Base-by-base conservation (phyloP, 2,888 invertebrate genomes). In the Rotaria macrura region DNA sequence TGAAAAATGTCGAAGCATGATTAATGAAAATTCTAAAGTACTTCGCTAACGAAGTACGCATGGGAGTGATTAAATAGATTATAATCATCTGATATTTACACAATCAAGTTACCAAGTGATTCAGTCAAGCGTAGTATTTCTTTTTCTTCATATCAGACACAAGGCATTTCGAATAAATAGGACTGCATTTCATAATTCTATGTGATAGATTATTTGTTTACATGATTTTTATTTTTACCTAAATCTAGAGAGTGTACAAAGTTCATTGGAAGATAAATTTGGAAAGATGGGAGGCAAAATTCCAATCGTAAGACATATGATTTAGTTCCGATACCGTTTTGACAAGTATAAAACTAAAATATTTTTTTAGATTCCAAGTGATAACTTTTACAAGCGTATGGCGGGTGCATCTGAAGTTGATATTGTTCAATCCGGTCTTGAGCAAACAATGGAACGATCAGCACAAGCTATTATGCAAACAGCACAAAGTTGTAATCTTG, bases 361-460 rank as follows among this genome's bases (percentile, higher is more conserved):
- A n/a, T 47, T 43, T 10, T 43, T 14, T 3, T 79, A 79, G 79
- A 43, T 43, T 79, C 79, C 79, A 79, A 79, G 79, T 43, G 79
- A 79, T 9, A n/a, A 43, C 1, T 79, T 79, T 43, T 79, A n/a
- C 4, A 79, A 43, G 14, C 79, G 79, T 43, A 79, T 79, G 79
- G 79, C 79, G 1, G 96, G 96, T 91, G 96, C 98, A 87, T 96
- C 95, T 84, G 99, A 99, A 91, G 97, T 97, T 89, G 97, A 98
- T 90, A 98, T 99, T 89, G 97, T 99, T n/a, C 97, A 97, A 92
- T 97, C 97, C 87, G 98, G 98, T 87, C 93, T 99, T 85, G 96
- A 96, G 91, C 96, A 96, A 91, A 96, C 97, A 85, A 97, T 99
- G 97, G 97, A 97, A 91, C 92, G 95, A 89, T 95, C 97, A 83